Conservation (phyloP, 2,113 vertebrate genomes). For the Pachypanchax playfairii region DNA sequence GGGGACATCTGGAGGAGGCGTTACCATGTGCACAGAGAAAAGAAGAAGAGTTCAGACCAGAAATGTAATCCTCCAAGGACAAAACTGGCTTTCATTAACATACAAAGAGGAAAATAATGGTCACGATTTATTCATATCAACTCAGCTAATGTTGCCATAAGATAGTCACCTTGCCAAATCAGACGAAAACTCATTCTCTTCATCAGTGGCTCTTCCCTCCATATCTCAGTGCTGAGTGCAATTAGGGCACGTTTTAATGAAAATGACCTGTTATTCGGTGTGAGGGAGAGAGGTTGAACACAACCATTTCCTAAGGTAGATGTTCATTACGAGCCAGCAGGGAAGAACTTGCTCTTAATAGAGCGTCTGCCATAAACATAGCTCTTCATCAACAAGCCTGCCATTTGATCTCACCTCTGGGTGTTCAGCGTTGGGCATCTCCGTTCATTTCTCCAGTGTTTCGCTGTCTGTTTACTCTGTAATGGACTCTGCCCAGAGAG, state of each 20-base stretch:
- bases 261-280: conserved; percentile 71
- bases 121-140: conserved; percentile 63
- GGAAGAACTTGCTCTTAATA: conserved; percentile 73
- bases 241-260: conserved; percentile 68
- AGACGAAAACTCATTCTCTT: conserved; percentile 53
- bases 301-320: conserved; percentile 68
- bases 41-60: conserved; percentile 59
- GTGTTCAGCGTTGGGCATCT: conserved; percentile 62
- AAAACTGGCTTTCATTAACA: conserved; percentile 67
- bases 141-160: conserved; percentile 64
- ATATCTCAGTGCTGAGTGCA: conserved; percentile 52
- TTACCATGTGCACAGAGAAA: conserved; percentile 55
- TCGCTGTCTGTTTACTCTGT: conserved; percentile 71
- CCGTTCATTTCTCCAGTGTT: conserved; percentile 64
- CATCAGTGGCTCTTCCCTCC: conserved; percentile 22
- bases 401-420: conserved; percentile 77
- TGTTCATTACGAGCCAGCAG: conserved; percentile 75
- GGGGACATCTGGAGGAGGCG: conserved; percentile 78
- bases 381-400: conserved; percentile 70
- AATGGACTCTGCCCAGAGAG: conserved; percentile 74
- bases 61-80: conserved; percentile 71
- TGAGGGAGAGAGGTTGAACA: conserved; percentile 39
- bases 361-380: conserved; percentile 74
- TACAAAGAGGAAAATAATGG: conserved; percentile 40
- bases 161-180: conserved; percentile 75